These are phyloP conservation scores for Lycopodina hypogea DNA, from an alignment of 37 sponge, comb jelly and placozoan species.

Conservation along the genomic window DNA sequence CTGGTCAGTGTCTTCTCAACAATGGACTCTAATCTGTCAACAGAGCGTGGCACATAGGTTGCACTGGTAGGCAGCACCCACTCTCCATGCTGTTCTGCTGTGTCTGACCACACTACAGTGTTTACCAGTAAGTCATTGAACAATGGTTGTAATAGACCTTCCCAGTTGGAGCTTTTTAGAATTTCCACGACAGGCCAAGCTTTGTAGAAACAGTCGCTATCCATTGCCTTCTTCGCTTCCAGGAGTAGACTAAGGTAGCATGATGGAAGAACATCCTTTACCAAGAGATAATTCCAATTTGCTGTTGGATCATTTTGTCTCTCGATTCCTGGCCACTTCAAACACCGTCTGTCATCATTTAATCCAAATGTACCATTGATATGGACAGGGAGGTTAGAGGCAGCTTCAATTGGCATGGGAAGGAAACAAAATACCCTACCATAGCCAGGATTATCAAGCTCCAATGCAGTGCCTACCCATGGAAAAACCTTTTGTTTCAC, in stretches of 20 bases:
- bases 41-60: neutral
- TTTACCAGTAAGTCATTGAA: slow-evolving; percentile 5
- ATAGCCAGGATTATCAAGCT: neutral
- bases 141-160: slow-evolving; percentile 9
- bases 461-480: slow-evolving; percentile 43
- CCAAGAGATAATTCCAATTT: slow-evolving; percentile 62
- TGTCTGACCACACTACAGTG: slow-evolving; percentile 5
- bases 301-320: slow-evolving; percentile 46
- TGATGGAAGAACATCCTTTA: slow-evolving; percentile 35
- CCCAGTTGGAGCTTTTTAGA: slow-evolving; percentile 29
- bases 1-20: slow-evolving; percentile 2
- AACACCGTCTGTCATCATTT: slow-evolving; percentile 38
- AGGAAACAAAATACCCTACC: slow-evolving; percentile 72
- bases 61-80: slow-evolving; percentile 13
- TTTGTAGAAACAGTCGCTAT: slow-evolving; percentile 7
- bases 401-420: slow-evolving; percentile 54
- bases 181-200: slow-evolving; percentile 35
- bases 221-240: slow-evolving; percentile 9
- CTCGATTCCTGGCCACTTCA: slow-evolving; percentile 58
- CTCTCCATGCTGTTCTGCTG: neutral
- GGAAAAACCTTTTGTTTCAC: slow-evolving; percentile 29
- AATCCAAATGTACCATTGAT: slow-evolving; percentile 76
- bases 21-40: neutral
- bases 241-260: slow-evolving; percentile 44
- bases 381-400: slow-evolving; percentile 49